These are phyloP conservation scores for Onthophagus sagittarius DNA, from an alignment of 2,888 invertebrate genomes.

Conservation along the genomic window DNA sequence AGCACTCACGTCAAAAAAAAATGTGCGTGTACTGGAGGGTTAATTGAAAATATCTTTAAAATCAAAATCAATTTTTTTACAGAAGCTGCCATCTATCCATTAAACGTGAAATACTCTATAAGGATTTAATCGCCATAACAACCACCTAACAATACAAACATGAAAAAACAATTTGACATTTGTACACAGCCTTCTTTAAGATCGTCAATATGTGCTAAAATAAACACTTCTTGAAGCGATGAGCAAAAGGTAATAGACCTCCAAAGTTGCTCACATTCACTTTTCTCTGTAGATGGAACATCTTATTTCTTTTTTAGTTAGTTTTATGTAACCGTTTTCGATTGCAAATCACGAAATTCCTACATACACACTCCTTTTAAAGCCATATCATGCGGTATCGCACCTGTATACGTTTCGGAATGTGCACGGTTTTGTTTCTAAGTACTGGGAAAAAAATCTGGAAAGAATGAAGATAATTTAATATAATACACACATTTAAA, in stretches of 20 bases:
- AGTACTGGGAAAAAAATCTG: neutral
- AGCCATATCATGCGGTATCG: neutral
- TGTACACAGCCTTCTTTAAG: neutral
- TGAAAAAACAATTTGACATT: neutral
- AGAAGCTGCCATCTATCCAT: neutral
- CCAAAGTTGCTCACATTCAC: neutral
- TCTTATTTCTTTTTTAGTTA: neutral
- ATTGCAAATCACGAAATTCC: neutral
- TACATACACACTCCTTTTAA: neutral
- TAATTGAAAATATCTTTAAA: no score
- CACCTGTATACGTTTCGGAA: neutral
- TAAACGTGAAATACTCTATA: neutral
- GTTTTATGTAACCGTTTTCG: neutral
- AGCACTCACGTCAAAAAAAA: no score
- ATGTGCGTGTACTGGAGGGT: no score
- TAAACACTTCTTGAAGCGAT: neutral
- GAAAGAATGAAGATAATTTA: neutral
- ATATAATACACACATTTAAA: no score
- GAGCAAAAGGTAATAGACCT: neutral
- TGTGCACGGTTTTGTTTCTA: neutral
- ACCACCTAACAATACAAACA: neutral
- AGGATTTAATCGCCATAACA: neutral
- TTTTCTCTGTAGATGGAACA: neutral
- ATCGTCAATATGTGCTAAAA: neutral
- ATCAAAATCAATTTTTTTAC: neutral